Evolutionary conservation across 2,797 vertebrate species (phyloP).

Genomic region (Tympanoctomys barrerae): DNA sequence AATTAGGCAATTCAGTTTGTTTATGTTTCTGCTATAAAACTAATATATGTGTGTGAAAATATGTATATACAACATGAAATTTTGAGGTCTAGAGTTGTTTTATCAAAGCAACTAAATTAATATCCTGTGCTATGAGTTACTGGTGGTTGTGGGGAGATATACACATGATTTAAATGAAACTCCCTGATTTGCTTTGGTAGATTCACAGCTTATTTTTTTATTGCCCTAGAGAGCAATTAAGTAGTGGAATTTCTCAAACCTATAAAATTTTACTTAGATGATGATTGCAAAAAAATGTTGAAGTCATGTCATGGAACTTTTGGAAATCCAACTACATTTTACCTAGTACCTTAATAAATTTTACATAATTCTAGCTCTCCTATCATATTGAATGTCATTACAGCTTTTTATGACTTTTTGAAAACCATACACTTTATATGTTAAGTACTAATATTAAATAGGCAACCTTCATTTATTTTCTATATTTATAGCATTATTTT

Average conservation of each 20-base stretch:
- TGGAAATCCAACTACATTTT: background rate
- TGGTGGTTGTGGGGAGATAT: background rate
- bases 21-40: constrained; percentile 5
- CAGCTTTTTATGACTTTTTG: background rate
- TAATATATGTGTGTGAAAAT: background rate
- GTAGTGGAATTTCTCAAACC: constrained; percentile 9
- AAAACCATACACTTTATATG: background rate
- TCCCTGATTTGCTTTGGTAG: background rate
- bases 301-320: background rate
- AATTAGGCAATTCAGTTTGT: constrained; percentile 36
- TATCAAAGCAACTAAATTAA: constrained; percentile 20
- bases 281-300: background rate
- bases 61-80: background rate
- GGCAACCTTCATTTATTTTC: background rate
- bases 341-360: background rate
- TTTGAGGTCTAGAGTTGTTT: background rate
- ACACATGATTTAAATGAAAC: constrained; percentile 23
- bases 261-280: background rate
- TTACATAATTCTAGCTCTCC: background rate
- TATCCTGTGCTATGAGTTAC: background rate
- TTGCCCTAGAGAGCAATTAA: constrained; percentile 1
- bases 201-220: constrained; percentile 39
- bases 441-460: background rate
- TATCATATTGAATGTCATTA: background rate
- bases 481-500: background rate